Evolutionary conservation across 1,140 invertebrate species (phyloP).

Genomic region (Drosophila biarmipes): DNA sequence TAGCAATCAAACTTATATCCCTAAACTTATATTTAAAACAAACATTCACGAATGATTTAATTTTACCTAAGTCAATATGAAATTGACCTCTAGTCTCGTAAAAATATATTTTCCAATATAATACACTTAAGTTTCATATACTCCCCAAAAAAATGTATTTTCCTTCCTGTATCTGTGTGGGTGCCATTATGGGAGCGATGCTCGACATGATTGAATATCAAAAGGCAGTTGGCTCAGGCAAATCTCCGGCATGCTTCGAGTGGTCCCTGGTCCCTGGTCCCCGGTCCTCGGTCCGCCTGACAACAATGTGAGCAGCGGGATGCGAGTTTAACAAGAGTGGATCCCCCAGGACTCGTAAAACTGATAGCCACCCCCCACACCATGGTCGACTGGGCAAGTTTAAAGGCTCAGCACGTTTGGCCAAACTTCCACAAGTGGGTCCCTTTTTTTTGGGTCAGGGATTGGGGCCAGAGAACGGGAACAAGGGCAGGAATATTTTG

Average conservation of each 20-base stretch:
- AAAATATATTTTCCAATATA: too few species aligned
- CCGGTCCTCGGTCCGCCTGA: conserved; percentile 8
- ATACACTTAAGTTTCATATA: not conserved
- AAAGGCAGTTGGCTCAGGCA: conserved; percentile 74
- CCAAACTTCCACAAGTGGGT: conserved; percentile 71
- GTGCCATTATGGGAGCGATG: conserved; percentile 46
- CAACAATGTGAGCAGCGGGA: conserved; percentile 36
- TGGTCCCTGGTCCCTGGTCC: not conserved
- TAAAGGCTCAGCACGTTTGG: conserved; percentile 74
- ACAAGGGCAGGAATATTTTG: conserved; percentile 63
- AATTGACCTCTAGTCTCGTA: too few species aligned
- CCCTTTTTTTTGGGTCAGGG: conserved; percentile 6
- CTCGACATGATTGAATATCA: conserved; percentile 79
- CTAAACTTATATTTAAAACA: too few species aligned
- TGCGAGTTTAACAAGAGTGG: conserved; percentile 72
- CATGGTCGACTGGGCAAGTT: conserved; percentile 39
- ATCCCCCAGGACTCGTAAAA: conserved; percentile 78
- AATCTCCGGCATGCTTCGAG: conserved; percentile 75
- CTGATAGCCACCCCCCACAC: conserved; percentile 53
- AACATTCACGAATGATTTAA: too few species aligned
- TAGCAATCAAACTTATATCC: too few species aligned
- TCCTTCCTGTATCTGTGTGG: conserved; percentile 7
- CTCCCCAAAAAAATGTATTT: conserved; percentile 1
- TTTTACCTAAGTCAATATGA: too few species aligned
- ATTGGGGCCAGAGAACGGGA: conserved; percentile 18